Conservation (phyloP, 1,140 invertebrate species). For the Gryon sp. region DNA sequence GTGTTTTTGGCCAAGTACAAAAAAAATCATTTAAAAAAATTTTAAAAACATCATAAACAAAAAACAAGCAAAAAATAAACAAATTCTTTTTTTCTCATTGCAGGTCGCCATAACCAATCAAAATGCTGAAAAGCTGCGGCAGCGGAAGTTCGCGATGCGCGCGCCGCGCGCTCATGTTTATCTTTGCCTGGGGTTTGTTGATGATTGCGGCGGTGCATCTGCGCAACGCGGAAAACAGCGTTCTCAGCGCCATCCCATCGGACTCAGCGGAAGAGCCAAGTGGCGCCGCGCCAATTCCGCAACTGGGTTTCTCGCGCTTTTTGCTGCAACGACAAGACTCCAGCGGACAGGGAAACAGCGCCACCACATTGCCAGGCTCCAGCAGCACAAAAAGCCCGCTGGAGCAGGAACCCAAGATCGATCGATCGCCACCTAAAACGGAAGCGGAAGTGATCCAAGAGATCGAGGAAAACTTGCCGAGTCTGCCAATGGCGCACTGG, state of each 20-base stretch:
- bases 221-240: conserved; percentile 71
- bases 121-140: conserved; percentile 71
- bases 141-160: conserved; percentile 74
- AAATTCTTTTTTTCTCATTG: not conserved
- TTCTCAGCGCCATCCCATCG: conserved; percentile 63
- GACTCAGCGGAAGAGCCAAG: conserved; percentile 66
- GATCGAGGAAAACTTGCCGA: conserved; percentile 87
- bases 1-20: too few species aligned
- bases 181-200: conserved; percentile 78
- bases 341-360: conserved; percentile 40
- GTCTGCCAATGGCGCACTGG: conserved; percentile 91
- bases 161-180: conserved; percentile 77
- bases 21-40: too few species aligned
- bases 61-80: too few species aligned
- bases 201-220: conserved; percentile 78
- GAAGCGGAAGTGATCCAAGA: conserved; percentile 89
- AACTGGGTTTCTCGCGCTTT: conserved; percentile 31
- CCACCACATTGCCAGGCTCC: conserved; percentile 61
- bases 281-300: not conserved
- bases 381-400: conserved; percentile 71
- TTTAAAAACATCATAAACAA: too few species aligned
- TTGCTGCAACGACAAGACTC: conserved; percentile 50
- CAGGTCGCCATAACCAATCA: conserved; percentile 37
- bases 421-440: conserved; percentile 83
- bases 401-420: conserved; percentile 80